Conservation (phyloP, 2,888 invertebrate species). For the Priocnemis perturbator region DNA sequence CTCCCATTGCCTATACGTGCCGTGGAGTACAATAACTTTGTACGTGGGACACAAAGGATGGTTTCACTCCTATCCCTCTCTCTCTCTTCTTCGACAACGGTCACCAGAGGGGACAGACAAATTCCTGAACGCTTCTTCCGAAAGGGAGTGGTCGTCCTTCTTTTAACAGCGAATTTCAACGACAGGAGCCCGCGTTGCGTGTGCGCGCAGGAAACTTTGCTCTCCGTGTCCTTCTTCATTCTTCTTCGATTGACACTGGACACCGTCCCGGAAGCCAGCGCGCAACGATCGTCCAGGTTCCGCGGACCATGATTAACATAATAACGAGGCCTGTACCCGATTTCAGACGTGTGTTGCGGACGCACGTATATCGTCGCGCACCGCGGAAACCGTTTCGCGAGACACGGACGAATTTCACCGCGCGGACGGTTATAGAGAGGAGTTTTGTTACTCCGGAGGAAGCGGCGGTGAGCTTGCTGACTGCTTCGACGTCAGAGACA, state of each 20-base stretch:
- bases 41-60: slow-evolving; percentile 42
- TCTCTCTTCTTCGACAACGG: slow-evolving; percentile 27
- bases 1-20: slow-evolving; percentile 59
- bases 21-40: slow-evolving; percentile 54
- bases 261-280: slow-evolving; percentile 4
- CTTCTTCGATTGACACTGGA: no score
- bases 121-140: slow-evolving; percentile 36
- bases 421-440: no score
- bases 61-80: not conserved
- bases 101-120: slow-evolving; percentile 23
- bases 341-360: no score
- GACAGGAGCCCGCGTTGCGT: not conserved
- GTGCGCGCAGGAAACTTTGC: not conserved
- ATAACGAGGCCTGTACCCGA: no score
- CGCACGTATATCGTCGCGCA: no score
- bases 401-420: no score
- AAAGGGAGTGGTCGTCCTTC: slow-evolving; percentile 16
- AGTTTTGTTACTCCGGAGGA: no score
- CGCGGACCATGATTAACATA: no score
- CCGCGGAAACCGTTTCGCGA: no score
- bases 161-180: slow-evolving; percentile 2
- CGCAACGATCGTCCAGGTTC: no score
- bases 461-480: no score
- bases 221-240: not conserved
- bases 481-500: no score